Conservation (phyloP, 2,797 vertebrate species). For the Silurus aristotelis region DNA sequence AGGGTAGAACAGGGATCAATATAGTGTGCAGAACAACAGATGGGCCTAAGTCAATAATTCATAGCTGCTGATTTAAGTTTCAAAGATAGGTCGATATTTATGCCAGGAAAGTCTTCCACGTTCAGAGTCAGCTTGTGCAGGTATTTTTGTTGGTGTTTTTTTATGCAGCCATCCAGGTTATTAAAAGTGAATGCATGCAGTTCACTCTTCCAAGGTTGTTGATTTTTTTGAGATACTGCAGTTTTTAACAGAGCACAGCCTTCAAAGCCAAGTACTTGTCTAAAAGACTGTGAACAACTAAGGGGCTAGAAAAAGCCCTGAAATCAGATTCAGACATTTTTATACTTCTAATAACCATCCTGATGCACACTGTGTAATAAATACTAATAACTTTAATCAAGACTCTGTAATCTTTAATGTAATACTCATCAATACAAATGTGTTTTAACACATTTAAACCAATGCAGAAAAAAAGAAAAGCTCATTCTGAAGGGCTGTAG, state of each 20-base stretch:
- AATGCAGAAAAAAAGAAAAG: not conserved
- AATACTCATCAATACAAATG: not conserved
- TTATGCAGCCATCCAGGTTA: not conserved
- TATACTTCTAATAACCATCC: not conserved
- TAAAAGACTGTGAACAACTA: not conserved
- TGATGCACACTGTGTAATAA: not conserved
- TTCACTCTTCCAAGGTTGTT: not conserved
- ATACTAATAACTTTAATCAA: not conserved
- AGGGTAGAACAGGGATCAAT: not conserved
- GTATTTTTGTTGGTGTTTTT: not conserved
- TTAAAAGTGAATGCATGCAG: slow-evolving; percentile 1
- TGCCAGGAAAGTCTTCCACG: too few species aligned
- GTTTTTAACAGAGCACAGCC: not conserved
- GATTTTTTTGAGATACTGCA: not conserved
- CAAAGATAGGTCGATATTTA: not conserved
- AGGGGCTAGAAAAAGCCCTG: not conserved
- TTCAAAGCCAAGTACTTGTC: not conserved
- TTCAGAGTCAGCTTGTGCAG: not conserved
- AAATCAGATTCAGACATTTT: not conserved
- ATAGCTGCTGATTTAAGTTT: not conserved
- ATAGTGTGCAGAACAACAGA: not conserved
- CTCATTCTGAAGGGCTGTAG: not conserved
- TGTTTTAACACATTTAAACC: not conserved
- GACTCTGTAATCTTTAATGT: not conserved
- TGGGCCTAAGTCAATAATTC: not conserved